Percentiles rank a stretch among this genome's conserved stretches.
Evolutionary conservation across 2,888 invertebrate genomes (phyloP).

Genomic region (Hecatera dysodea): DNA sequence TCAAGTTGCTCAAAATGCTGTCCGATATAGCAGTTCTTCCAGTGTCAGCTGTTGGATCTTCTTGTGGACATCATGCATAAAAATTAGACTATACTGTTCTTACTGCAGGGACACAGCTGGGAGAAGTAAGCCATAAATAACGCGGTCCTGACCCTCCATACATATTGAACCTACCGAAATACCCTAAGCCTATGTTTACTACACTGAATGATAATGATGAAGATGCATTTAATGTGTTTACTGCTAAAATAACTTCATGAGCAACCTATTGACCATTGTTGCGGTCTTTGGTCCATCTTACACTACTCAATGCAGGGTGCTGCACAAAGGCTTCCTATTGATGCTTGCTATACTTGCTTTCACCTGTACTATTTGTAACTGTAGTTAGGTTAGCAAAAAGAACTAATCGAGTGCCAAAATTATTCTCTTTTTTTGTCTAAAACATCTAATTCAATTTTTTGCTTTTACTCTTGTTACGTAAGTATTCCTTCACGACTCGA

Average conservation of each 20-base stretch:
- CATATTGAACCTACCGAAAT: not conserved
- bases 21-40: too few relatives aligned
- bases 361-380: not conserved
- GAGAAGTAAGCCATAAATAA: too few relatives aligned
- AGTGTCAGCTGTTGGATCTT: too few relatives aligned
- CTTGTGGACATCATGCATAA: too few relatives aligned
- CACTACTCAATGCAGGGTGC: not conserved
- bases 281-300: not conserved
- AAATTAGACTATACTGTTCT: too few relatives aligned
- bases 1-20: not conserved
- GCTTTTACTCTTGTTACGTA: slow-evolving; percentile 60
- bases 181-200: not conserved
- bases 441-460: slow-evolving; percentile 60
- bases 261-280: not conserved
- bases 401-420: slow-evolving; percentile 12
- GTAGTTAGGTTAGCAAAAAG: slow-evolving; percentile 4
- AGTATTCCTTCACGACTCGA: slow-evolving; percentile 54
- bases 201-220: not conserved
- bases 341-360: not conserved
- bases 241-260: not conserved
- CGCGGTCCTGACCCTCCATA: too few relatives aligned
- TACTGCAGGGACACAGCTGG: too few relatives aligned
- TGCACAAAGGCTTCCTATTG: not conserved
- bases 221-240: not conserved
- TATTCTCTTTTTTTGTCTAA: slow-evolving; percentile 41